Evolutionary conservation across 2,113 vertebrate genomes (phyloP), one percentile per base, ranked within the genome.

Genomic region (Peromyscus polionotus): DNA sequence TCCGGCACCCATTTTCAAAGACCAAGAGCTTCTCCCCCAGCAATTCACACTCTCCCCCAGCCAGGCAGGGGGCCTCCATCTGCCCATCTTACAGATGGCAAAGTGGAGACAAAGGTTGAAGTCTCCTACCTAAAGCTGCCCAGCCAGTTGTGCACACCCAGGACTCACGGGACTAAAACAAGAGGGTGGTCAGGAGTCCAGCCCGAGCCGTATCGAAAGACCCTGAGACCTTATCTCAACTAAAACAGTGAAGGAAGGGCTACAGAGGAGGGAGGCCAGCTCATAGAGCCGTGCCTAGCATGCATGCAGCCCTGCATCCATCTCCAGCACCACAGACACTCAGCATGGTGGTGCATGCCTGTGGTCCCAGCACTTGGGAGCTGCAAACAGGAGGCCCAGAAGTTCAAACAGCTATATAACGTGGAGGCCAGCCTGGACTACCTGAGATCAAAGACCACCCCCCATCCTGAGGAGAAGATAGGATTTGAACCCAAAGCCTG

Each of bases 21-120:
- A 33, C 42, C 59, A 65, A 51, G 83, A 94, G 31, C 7, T 42
- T 28, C 54, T 17, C 11, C 39, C 39, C 72, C 26, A 59, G 59
- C 33, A 48, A 31, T 70, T 72, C 28, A 9, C 13, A 42, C 13
- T 33, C 33, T 63, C 1, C 0, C 4, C 33, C 54, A 65, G 77
- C 68, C 31, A 84, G 17, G 22, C 1, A 77, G 31, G 39, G 22
- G 28, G 54, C 68, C 7, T n/a, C 84, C 11, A 9, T 22, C 70
- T 36, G 51, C 91, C 93, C 92, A 83, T 90, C 87, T 80, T 92
- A 93, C 65, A 93, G 84, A 84, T 48, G 8, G 76, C 65, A 57
- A 95, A 75, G 42, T 36, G 16, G 48, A 95, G 39, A 70, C 68
- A 39, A n/a, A 81, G 28, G 45, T 31, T 61, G 1, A 42, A 76